Conservation (phyloP, 2,797 vertebrate genomes). For the Rhodeus uyekii region DNA sequence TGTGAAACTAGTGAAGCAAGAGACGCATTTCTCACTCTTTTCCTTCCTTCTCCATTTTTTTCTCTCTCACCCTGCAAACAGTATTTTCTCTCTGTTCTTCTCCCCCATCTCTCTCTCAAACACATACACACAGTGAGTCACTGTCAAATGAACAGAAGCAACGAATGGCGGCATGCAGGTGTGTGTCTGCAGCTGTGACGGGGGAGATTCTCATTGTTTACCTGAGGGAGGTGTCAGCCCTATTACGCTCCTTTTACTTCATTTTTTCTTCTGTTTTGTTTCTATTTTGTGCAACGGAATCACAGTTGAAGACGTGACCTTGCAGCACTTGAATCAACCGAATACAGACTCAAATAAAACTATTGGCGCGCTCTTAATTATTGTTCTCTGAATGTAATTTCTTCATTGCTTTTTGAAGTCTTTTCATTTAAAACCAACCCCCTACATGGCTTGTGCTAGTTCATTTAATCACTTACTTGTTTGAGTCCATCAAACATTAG, state of each 20-base stretch:
- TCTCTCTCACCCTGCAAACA: not conserved
- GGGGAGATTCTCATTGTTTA: constrained; percentile 17
- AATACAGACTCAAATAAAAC: not conserved
- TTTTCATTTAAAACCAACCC: constrained; percentile 27
- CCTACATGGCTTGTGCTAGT: not conserved
- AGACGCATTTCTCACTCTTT: not conserved
- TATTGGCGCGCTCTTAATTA: constrained; percentile 7
- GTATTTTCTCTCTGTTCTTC: constrained; percentile 14
- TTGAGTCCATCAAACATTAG: constrained; percentile 12
- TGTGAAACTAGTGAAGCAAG: not conserved
- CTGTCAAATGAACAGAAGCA: not conserved
- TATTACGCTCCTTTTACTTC: constrained; percentile 7
- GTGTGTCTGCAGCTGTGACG: constrained; percentile 11
- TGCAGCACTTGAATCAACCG: not conserved
- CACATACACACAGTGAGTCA: constrained; percentile 6
- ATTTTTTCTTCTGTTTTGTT: constrained; percentile 4
- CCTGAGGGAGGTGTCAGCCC: constrained; percentile 2
- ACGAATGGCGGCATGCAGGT: constrained; percentile 18
- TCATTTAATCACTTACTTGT: constrained; percentile 15
- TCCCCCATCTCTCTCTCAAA: not conserved
- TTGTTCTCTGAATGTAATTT: not conserved
- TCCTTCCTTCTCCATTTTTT: not conserved
- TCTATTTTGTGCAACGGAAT: not conserved
- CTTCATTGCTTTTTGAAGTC: constrained; percentile 12
- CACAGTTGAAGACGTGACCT: not conserved